Percentiles rank a stretch among this genome's conserved stretches.
These are phyloP conservation scores for Ferdinandea cuprea DNA, from an alignment of 2,888 invertebrate species.

Conservation along the genomic window DNA sequence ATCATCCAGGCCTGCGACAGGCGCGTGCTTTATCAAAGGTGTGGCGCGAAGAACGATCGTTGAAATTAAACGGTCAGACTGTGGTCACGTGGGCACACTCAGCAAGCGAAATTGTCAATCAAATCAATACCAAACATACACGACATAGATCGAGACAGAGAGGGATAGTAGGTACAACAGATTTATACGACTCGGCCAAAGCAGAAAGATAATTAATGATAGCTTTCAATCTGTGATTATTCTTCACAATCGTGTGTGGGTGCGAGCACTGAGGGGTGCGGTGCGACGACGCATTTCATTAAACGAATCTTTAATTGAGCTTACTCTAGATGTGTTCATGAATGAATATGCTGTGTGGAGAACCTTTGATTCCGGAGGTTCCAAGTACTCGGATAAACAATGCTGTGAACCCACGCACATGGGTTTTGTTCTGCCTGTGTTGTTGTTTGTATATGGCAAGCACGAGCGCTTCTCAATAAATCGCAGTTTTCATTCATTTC, in stretches of 20 bases:
- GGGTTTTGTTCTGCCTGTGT: conserved; percentile 6
- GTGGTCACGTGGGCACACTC: conserved; percentile 75
- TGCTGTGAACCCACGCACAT: conserved; percentile 58
- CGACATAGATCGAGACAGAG: conserved; percentile 5
- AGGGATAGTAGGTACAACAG: background rate
- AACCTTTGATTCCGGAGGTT: conserved; percentile 61
- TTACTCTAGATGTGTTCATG: conserved; percentile 72
- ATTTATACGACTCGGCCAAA: conserved; percentile 41
- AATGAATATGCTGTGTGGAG: conserved; percentile 53
- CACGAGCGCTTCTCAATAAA: conserved; percentile 51
- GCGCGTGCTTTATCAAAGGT: conserved; percentile 72
- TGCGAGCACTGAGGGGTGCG: conserved; percentile 62
- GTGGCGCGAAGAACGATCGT: conserved; percentile 72
- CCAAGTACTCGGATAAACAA: conserved; percentile 66
- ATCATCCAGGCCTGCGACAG: conserved; percentile 68
- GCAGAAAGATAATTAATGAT: conserved; percentile 73
- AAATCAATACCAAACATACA: conserved; percentile 59
- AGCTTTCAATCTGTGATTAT: conserved; percentile 74
- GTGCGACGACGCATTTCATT: conserved; percentile 68
- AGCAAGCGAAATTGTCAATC: conserved; percentile 73
- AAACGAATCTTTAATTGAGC: conserved; percentile 74
- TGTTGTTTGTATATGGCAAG: conserved; percentile 35
- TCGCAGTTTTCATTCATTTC: conserved; percentile 36
- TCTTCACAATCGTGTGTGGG: conserved; percentile 66
- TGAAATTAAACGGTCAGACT: conserved; percentile 73